These are phyloP conservation scores for Epinephelus fuscoguttatus DNA, from an alignment of 2,113 vertebrate genomes.

Conservation along the genomic window DNA sequence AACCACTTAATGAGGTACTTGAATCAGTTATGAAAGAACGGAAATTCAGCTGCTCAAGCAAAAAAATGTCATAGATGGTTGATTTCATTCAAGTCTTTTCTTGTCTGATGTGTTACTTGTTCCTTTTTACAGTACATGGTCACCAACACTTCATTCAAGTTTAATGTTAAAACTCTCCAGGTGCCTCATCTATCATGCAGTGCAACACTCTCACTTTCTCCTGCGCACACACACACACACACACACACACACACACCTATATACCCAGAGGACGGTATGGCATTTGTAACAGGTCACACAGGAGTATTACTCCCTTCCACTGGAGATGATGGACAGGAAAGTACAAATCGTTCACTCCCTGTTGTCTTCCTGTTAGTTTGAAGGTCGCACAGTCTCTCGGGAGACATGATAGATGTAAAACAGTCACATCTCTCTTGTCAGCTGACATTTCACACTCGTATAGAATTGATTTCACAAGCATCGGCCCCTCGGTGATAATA, in stretches of 20 bases:
- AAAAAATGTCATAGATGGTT: not conserved
- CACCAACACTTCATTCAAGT: conserved; percentile 34
- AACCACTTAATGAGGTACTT: conserved; percentile 29
- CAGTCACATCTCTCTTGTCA: conserved; percentile 47
- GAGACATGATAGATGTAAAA: conserved; percentile 49
- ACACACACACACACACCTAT: not conserved
- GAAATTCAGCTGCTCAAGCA: not conserved
- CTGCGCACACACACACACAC: not conserved
- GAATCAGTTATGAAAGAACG: not conserved
- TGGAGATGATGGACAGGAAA: conserved; percentile 33
- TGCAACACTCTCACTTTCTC: conserved; percentile 13
- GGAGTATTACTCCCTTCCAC: conserved; percentile 7
- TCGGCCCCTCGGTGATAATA: conserved; percentile 30
- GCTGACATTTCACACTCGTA: conserved; percentile 45
- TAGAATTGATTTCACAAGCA: conserved; percentile 42
- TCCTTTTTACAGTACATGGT: not conserved
- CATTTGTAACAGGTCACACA: conserved; percentile 29
- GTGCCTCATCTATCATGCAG: not conserved
- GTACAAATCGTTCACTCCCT: conserved; percentile 11
- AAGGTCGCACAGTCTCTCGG: conserved; percentile 63
- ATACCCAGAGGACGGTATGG: not conserved
- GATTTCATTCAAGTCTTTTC: not conserved
- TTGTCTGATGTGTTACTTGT: not conserved
- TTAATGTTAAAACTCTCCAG: conserved; percentile 18
- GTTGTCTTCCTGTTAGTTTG: conserved; percentile 33